Evolutionary conservation across 2,888 invertebrate species (phyloP).

Genomic region (Eueremaeus valkanovi): DNA sequence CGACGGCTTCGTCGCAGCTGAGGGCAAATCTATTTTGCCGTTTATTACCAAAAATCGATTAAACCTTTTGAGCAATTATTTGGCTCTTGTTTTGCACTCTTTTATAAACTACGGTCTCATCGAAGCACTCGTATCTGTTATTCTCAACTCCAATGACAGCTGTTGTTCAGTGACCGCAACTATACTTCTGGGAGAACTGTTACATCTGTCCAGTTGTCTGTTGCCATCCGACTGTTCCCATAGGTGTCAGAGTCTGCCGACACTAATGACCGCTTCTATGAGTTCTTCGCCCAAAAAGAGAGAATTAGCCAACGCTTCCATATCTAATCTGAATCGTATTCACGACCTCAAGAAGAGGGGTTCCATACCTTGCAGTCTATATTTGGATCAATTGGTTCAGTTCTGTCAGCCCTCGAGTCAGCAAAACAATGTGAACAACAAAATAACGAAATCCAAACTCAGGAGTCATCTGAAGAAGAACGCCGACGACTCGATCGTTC

Average conservation of each 20-base stretch:
- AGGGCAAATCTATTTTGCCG: constrained; percentile 78
- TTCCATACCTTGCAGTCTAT: constrained; percentile 74
- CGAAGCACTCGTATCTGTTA: constrained; percentile 79
- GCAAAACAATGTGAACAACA: constrained; percentile 8
- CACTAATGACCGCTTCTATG: constrained; percentile 66
- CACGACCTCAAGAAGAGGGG: constrained; percentile 70
- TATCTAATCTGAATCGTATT: constrained; percentile 69
- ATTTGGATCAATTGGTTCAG: constrained; percentile 64
- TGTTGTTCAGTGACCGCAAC: constrained; percentile 88
- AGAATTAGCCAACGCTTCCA: constrained; percentile 66
- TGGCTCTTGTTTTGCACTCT: constrained; percentile 79
- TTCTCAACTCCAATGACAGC: constrained; percentile 74
- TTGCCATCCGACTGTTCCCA: constrained; percentile 78
- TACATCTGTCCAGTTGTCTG: constrained; percentile 69
- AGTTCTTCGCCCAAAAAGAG: constrained; percentile 37
- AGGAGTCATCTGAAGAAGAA: constrained; percentile 39
- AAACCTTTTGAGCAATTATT: constrained; percentile 85
- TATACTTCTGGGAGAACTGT: constrained; percentile 77
- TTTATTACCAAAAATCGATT: constrained; percentile 71
- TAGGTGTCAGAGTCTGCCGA: constrained; percentile 75
- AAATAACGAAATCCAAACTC: constrained; percentile 15
- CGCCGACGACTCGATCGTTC: constrained; percentile 43
- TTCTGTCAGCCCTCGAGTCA: constrained; percentile 44
- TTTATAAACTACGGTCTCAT: constrained; percentile 71
- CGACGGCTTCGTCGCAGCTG: constrained; percentile 92